Evolutionary conservation across 1,140 invertebrate genomes (phyloP).

Genomic region (Anastatus disparis): DNA sequence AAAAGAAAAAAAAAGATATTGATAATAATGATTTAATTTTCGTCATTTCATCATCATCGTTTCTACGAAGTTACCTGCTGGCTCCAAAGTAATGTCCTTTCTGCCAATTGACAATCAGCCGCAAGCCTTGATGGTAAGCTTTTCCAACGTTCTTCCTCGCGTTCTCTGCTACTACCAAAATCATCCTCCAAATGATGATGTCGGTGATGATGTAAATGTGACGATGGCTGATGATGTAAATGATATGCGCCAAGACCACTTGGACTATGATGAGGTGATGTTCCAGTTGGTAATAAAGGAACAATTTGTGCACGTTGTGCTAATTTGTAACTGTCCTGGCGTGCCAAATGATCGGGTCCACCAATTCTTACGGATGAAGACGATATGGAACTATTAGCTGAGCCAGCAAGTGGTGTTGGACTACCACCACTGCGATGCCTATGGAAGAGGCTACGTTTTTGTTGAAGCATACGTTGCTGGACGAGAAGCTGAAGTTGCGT

Average conservation of each 20-base stretch:
- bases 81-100: slow-evolving; percentile 59
- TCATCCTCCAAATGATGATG: background rate
- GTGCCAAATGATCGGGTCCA: background rate
- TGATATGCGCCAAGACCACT: background rate
- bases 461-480: slow-evolving; percentile 71
- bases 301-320: slow-evolving; percentile 16
- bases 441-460: slow-evolving; percentile 73
- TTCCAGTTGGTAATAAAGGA: background rate
- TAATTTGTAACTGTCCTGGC: slow-evolving; percentile 30
- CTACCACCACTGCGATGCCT: slow-evolving; percentile 65
- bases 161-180: slow-evolving; percentile 1
- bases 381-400: slow-evolving; percentile 15
- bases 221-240: slow-evolving; percentile 1
- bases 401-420: slow-evolving; percentile 51
- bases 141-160: slow-evolving; percentile 60
- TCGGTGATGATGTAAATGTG: background rate
- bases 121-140: slow-evolving; percentile 60
- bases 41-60: slow-evolving; percentile 6
- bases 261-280: background rate
- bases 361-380: background rate
- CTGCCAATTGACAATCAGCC: slow-evolving; percentile 59
- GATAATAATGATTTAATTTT: too few relatives aligned
- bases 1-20: too few relatives aligned
- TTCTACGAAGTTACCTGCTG: slow-evolving; percentile 61
- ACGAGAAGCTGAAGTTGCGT: slow-evolving; percentile 69